Evolutionary conservation across 2,888 invertebrate species (phyloP).

Genomic region (Lasioglossum morio): DNA sequence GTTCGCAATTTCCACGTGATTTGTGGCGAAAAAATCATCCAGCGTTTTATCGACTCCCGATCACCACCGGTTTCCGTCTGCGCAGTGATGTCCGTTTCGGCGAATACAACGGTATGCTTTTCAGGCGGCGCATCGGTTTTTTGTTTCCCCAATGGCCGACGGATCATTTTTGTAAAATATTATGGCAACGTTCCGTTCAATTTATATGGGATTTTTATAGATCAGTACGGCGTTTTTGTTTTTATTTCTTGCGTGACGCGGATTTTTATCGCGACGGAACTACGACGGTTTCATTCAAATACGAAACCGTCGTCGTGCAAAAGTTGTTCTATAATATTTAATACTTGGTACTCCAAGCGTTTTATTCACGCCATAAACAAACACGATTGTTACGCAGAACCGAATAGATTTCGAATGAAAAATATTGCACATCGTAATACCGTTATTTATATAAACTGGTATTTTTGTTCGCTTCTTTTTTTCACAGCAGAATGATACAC

Average conservation of each 20-base stretch:
- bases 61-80: background rate
- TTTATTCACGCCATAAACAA: background rate
- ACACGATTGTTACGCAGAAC: background rate
- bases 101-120: background rate
- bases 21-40: conserved; percentile 60
- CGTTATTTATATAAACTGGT: background rate
- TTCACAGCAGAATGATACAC: background rate
- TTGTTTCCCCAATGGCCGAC: background rate
- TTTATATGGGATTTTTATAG: background rate
- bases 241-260: background rate
- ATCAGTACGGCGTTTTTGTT: background rate
- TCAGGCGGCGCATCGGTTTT: background rate
- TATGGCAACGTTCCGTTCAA: background rate
- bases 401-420: background rate
- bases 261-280: background rate
- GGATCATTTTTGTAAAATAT: background rate
- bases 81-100: background rate
- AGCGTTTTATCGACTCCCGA: conserved; percentile 36
- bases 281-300: background rate
- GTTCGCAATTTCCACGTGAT: conserved; percentile 65
- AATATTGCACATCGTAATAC: background rate
- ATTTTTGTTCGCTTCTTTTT: background rate
- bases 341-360: background rate
- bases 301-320: background rate
- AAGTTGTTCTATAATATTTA: background rate